These are phyloP conservation scores for Drosophila prostipennis DNA, from an alignment of 2,888 invertebrate species.

Conservation along the genomic window DNA sequence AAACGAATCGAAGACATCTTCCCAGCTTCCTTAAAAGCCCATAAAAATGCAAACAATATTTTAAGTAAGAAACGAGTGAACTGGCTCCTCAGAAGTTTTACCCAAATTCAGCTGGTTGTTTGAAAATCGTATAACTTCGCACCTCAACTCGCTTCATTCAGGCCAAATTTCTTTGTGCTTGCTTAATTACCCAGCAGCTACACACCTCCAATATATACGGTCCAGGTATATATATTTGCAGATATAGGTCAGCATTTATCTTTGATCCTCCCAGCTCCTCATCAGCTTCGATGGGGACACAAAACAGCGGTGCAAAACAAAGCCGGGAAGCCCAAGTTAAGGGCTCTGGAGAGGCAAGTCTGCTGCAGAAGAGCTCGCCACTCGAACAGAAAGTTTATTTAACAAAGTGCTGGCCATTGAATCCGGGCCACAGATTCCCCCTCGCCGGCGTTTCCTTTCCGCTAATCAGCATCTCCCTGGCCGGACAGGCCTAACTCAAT, in stretches of 20 bases:
- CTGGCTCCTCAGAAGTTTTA: not conserved
- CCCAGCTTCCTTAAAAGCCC: not conserved
- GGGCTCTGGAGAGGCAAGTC: slow-evolving; percentile 36
- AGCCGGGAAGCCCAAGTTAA: slow-evolving; percentile 18
- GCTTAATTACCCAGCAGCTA: slow-evolving; percentile 17
- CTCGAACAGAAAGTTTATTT: slow-evolving; percentile 65
- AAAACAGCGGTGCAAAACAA: slow-evolving; percentile 15
- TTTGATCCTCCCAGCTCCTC: slow-evolving; percentile 13
- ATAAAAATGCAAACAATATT: not conserved
- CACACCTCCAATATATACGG: not conserved
- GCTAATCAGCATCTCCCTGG: slow-evolving; percentile 55
- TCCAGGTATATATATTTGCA: slow-evolving; percentile 2
- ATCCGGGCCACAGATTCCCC: slow-evolving; percentile 20
- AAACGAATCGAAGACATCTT: not conserved
- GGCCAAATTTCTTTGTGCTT: not conserved
- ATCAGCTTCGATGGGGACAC: slow-evolving; percentile 12
- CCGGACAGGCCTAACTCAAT: slow-evolving; percentile 45
- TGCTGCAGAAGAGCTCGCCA: slow-evolving; percentile 35
- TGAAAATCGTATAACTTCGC: not conserved
- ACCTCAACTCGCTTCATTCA: slow-evolving; percentile 1
- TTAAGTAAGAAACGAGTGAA: not conserved
- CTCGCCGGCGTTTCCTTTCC: slow-evolving; percentile 6
- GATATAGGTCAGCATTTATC: slow-evolving; percentile 28
- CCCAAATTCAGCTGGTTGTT: not conserved
- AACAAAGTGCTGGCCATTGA: slow-evolving; percentile 65